Evolutionary conservation across 1,140 invertebrate species (phyloP), one percentile per base, ranked within the genome.

Genomic region (Araneus ventricosus): DNA sequence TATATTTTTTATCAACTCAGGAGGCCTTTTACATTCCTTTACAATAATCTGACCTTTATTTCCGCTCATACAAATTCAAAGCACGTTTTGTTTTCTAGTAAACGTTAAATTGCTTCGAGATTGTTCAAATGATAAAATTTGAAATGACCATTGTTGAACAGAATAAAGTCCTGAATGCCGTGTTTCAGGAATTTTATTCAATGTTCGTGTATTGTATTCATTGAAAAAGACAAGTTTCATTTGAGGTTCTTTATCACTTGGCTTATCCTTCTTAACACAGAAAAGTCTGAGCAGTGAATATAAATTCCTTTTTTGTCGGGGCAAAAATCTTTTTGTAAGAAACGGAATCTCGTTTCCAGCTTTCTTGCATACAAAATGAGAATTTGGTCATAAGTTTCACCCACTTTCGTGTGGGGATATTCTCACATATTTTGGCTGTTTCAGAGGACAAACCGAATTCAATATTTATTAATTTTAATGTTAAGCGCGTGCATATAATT

Each of bases 111-210:
- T 45, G 37, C 45, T 84, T 27, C 30, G 17, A 45, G 80, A 84
- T 84, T 84, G 39, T 45, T 84, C 24, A 45, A 84, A 41, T 84
- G 80, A 84, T 84, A 84, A 17, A 52, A 27, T 84, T 39, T 84
- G 22, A 34, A 82, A 84, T 52, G 39, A 84, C 39, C 45, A 84
- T 27, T 84, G 45, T 52, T 41, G n/a, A 45, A 82, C 24, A 30
- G 30, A 30, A 30, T 20, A 70, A 59, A 61, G 20, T 20, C 24
- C 59, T n/a, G 24, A 24, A 75, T 37, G 67, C 17, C 8, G 27
- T 17, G 67, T 75, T 75, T 75, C 67, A 20, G 20, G 67, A 75
- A 75, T 75, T 75, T 10, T 75, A 34, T 34, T 75, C 20, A 75
- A 6, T 20, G 67, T 75, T 75, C 30, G 30, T 34, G 67, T 34